A percentile compares a stretch with the other conserved stretches of the same genome.
These are phyloP conservation scores for Barypeithes pellucidus DNA, from an alignment of 2,888 invertebrate species.

Conservation along the genomic window DNA sequence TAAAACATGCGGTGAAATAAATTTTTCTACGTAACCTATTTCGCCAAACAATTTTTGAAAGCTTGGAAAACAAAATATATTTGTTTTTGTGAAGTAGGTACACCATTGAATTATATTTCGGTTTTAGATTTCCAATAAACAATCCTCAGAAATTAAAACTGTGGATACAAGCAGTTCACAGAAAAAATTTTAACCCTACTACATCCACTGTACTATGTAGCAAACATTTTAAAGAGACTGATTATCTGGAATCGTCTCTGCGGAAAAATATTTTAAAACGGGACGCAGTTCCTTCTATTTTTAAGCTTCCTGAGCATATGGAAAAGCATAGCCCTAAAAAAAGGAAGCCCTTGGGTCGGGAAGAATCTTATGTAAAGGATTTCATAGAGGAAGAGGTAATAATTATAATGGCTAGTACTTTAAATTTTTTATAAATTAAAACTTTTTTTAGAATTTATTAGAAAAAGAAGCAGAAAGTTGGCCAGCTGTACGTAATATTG, in stretches of 20 bases:
- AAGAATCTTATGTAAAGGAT: neutral
- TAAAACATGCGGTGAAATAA: neutral
- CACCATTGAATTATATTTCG: neutral
- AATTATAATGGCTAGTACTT: neutral
- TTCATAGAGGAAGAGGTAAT: neutral
- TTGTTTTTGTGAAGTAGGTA: too few relatives aligned
- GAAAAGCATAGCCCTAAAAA: neutral
- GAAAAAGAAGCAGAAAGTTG: neutral
- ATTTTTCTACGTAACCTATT: neutral
- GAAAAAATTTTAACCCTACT: slow-evolving; percentile 15
- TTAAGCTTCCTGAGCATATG: slow-evolving; percentile 5
- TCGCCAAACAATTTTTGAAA: neutral
- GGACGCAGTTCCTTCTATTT: slow-evolving; percentile 7
- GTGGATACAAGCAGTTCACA: slow-evolving; percentile 15
- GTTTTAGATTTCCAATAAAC: slow-evolving; percentile 16
- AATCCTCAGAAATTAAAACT: slow-evolving; percentile 4
- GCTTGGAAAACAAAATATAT: too few relatives aligned
- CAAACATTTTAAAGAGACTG: neutral
- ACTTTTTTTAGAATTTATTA: slow-evolving; percentile 2
- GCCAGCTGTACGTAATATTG: neutral
- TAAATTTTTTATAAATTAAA: neutral
- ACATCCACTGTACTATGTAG: too few relatives aligned
- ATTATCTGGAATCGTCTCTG: neutral
- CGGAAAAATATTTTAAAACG: neutral
- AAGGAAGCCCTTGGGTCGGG: slow-evolving; percentile 6